Conservation (phyloP, 2,888 invertebrate species). For the Sarcophaga subvicina region DNA sequence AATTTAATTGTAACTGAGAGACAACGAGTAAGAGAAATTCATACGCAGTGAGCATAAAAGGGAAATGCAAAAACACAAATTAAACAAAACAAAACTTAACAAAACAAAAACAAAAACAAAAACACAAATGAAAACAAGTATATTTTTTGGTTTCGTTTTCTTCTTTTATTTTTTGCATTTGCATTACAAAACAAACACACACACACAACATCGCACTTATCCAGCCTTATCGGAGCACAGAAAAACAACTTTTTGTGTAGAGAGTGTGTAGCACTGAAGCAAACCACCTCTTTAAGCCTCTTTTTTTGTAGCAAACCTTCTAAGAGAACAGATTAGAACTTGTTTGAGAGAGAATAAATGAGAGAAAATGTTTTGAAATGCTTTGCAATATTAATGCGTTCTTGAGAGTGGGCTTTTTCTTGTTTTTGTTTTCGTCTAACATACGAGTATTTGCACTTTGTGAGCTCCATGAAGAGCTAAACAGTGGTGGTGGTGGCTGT, state of each 20-base stretch:
- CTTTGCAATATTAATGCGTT: conserved; percentile 56
- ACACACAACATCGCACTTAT: neutral
- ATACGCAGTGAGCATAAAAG: neutral
- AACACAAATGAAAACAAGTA: no score
- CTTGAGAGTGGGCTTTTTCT: conserved; percentile 49
- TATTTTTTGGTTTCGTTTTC: no score
- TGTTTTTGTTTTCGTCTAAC: neutral
- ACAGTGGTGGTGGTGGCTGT: conserved; percentile 17
- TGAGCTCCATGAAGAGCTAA: neutral
- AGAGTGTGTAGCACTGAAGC: neutral
- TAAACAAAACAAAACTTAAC: conserved; percentile 20
- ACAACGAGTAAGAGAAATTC: conserved; percentile 41
- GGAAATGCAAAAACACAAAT: conserved; percentile 64
- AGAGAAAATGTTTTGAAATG: neutral
- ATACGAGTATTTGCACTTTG: conserved; percentile 58
- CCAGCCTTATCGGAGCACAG: no score
- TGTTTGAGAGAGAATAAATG: neutral
- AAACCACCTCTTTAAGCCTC: neutral
- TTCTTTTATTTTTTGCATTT: conserved; percentile 52
- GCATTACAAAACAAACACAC: conserved; percentile 20
- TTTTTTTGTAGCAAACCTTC: neutral
- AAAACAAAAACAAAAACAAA: neutral
- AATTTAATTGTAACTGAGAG: conserved; percentile 34
- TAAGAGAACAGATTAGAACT: neutral
- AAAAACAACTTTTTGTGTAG: neutral